Evolutionary conservation across 2,113 vertebrate species (phyloP).

Genomic region (Budorcas taxicolor): DNA sequence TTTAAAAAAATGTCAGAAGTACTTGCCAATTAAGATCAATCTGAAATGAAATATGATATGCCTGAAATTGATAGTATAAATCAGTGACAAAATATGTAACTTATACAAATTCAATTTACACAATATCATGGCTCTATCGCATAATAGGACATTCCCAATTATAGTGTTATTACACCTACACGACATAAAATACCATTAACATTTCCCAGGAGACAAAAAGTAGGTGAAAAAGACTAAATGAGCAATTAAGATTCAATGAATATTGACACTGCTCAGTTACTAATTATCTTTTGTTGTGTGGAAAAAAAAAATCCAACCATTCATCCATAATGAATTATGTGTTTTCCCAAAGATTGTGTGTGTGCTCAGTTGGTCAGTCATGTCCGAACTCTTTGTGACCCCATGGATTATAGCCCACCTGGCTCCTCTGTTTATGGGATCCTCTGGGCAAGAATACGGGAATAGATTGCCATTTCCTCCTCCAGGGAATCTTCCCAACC

Average conservation of each 20-base stretch:
- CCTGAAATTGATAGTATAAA: not conserved
- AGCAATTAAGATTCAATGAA: not conserved
- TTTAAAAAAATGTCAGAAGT: not conserved
- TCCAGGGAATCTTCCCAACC: not conserved
- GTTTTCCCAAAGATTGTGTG: not conserved
- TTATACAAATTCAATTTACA: not conserved
- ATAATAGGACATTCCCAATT: not conserved
- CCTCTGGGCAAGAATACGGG: not conserved
- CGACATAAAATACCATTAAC: not conserved
- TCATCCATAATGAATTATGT: not conserved
- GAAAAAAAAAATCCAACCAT: not conserved
- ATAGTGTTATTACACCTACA: not conserved
- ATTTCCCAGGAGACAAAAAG: conserved; percentile 5
- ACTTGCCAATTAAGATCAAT: not conserved
- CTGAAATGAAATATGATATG: not conserved
- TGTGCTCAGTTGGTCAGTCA: not conserved
- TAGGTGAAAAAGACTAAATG: not conserved
- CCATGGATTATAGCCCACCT: not conserved
- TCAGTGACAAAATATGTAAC: conserved; percentile 1
- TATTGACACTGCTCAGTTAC: not conserved
- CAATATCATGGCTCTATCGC: not conserved
- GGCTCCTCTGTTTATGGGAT: not conserved
- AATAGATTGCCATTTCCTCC: not conserved
- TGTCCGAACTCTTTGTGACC: not conserved
- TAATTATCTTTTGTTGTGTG: not conserved